Base-by-base conservation (phyloP, 2,797 vertebrate species). In the Gambusia yucatana region DNA sequence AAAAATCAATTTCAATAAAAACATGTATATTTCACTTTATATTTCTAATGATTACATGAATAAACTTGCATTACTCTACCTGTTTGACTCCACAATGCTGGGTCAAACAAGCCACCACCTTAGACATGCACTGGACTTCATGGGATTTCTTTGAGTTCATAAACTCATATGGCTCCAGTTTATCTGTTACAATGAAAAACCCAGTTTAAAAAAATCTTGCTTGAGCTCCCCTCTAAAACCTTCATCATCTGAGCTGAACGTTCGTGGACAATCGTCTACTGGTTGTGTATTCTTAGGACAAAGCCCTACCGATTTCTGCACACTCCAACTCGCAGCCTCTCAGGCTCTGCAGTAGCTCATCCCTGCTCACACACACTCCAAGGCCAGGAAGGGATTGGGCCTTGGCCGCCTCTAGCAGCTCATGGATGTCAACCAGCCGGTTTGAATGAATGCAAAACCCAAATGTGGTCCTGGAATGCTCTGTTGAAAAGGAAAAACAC, bases 121-220 rank as follows among this genome's bases (percentile, higher is more conserved):
- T 96, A 72, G 98, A 98, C 98, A 99, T 98, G 75, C 94, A 93
- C 78, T 96, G 95, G 75, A 99, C 98, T 95, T 99, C 98, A 86
- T 99, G 98, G n/a, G 98, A 98, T 82, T 99, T 99, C 91, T 99
- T 99, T 70, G 90, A 95, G 92, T 96, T 99, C 98, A 99, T 99
- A 84, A 99, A 99, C 81, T 98, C 97, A 82, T 97, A 95, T 0
- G 95, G 90, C 89, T 95, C 96, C 71, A 97, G 36, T 84, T 77
- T 92, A 88, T 85, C 75, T 77, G 77, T 88, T 39, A n/a, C 48
- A 76, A 46, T 2, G 20, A 61, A 17, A 59, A 0, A 67, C 13
- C 28, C n/a, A 46, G 20, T 11, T 4, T 3, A 72, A 55, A 70
- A 70, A 14, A 39, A 65, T 22, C 9, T 22, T 2, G 28, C 10